A percentile compares a stretch with the other conserved stretches of the same genome.
Conservation (phyloP, 2,797 vertebrate species). For the Muscicapa striata region DNA sequence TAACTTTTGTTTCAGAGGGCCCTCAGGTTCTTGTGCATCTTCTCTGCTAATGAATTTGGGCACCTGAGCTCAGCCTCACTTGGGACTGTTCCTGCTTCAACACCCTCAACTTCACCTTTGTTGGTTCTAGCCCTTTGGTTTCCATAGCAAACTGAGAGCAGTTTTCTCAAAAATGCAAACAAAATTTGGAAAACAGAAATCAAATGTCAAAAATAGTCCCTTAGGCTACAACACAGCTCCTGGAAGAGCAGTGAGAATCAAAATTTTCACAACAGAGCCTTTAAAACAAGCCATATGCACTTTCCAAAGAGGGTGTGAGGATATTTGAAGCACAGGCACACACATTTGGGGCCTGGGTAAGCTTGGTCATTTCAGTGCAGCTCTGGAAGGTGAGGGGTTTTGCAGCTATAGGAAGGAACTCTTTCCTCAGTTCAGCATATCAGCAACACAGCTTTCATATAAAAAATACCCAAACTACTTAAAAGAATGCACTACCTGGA, state of each 20-base stretch:
- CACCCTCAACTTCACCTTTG: not conserved
- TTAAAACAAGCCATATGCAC: not conserved
- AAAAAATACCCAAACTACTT: not conserved
- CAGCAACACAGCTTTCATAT: not conserved
- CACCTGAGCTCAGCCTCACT: not conserved
- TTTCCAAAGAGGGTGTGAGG: not conserved
- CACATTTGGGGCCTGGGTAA: not conserved
- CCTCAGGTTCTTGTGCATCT: not conserved
- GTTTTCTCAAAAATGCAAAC: not conserved
- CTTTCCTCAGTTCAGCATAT: not conserved
- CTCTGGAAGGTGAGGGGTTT: accelerated
- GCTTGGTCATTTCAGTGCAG: not conserved
- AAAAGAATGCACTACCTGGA: not conserved
- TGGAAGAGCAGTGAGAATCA: not conserved
- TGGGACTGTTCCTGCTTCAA: not conserved
- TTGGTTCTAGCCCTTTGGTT: not conserved
- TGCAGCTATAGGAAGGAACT: not conserved
- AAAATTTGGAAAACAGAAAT: not conserved
- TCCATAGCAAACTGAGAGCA: not conserved
- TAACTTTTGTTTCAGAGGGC: not conserved
- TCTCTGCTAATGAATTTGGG: not conserved
- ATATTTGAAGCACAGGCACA: not conserved
- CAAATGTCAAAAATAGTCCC: not conserved
- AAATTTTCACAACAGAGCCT: not conserved
- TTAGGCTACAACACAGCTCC: not conserved